Evolutionary conservation across 2,113 vertebrate species (phyloP), one percentile per base, ranked within the genome.

Genomic region (Microtus oregoni): DNA sequence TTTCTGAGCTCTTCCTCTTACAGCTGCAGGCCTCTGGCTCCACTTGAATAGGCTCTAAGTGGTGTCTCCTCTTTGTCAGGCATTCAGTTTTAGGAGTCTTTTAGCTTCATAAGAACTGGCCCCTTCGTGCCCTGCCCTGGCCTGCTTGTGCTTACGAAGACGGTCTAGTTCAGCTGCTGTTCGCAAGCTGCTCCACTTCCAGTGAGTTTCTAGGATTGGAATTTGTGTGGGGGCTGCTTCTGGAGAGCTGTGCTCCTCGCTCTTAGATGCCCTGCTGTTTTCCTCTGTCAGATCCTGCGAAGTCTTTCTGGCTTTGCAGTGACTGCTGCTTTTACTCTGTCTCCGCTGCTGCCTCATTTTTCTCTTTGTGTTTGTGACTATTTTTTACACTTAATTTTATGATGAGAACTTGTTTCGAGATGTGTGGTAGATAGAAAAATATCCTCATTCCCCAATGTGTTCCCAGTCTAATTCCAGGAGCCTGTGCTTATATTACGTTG

Each of bases 21-120:
- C 1, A 11, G 15, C 24, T 47, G 1, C 3, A 32, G 22, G 2
- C 26, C 17, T 61, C 86, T 76, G 11, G 13, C 32, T 75, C 30
- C 9, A 50, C 55, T 35, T 91, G 79, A 89, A 20, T 35, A 68
- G 35, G 19, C 50, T 95, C 22, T 61, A 89, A 87, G 8, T 12
- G 7, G 5, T 89, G 68, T 91, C 41, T 95, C 1, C 26, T 87
- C 30, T 14, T n/a, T 65, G 12, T 22, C 85, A 50, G 47, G 24
- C 47, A 95, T 73, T 91, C 65, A 52, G 38, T 63, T 83, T 96
- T 20, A 81, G 35, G 44, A 76, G n/a, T 65, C 85, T 50, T 76
- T 1, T 9, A 75, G 6, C 20, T 47, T 83, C 44, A 2, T 35
- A 15, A 20, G 50, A 88, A 70, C 28, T 32, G 63, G 58, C 2